Percentiles rank a stretch among this genome's conserved stretches.
These are phyloP conservation scores for Engraulis encrasicolus DNA, from an alignment of 2,113 vertebrate genomes.

Conservation along the genomic window DNA sequence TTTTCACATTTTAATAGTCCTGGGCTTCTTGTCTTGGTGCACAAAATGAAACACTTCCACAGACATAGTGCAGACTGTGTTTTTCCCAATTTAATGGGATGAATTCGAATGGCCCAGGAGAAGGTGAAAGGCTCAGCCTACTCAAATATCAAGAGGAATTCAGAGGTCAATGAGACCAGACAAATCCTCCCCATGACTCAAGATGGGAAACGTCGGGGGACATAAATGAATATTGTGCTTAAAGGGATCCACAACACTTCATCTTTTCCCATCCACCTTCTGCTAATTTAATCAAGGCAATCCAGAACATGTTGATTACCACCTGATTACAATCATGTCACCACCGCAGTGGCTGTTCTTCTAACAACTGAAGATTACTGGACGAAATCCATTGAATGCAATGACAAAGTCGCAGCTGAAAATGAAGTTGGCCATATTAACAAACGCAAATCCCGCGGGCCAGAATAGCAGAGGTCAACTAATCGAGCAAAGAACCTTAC, in stretches of 20 bases:
- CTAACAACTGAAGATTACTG: neutral
- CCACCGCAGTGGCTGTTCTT: conserved; percentile 38
- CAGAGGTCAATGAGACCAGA: conserved; percentile 24
- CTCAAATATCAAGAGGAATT: neutral
- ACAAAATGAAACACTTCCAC: too few relatives aligned
- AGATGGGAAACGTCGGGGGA: conserved; percentile 5
- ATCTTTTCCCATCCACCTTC: conserved; percentile 39
- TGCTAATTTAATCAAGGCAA: conserved; percentile 50
- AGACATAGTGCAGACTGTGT: too few relatives aligned
- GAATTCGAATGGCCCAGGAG: neutral
- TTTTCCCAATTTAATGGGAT: neutral
- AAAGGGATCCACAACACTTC: conserved; percentile 20
- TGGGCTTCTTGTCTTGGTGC: too few relatives aligned
- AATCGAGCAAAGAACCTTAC: neutral
- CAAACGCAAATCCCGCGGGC: neutral
- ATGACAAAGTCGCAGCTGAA: neutral
- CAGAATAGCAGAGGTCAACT: neutral
- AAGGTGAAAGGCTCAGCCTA: neutral
- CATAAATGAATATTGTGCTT: conserved; percentile 30
- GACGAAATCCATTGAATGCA: neutral
- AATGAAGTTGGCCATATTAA: neutral
- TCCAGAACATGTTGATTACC: conserved; percentile 44
- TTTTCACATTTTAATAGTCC: too few relatives aligned
- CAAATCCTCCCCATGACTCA: conserved; percentile 17
- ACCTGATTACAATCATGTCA: conserved; percentile 45